These are phyloP conservation scores for Spodoptera littoralis DNA, from an alignment of 2,888 invertebrate genomes.

Conservation along the genomic window DNA sequence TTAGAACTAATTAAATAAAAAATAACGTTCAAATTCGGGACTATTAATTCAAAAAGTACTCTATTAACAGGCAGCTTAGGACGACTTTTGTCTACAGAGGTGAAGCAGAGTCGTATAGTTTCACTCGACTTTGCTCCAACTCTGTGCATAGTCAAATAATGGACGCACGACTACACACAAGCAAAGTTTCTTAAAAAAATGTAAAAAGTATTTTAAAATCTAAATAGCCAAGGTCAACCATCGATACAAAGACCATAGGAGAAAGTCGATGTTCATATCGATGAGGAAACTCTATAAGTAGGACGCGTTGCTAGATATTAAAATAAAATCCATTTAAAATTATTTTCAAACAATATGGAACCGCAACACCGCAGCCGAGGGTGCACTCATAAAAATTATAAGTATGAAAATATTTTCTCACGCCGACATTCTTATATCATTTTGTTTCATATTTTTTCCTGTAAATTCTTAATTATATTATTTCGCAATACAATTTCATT, in stretches of 20 bases:
- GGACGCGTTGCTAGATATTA: not conserved
- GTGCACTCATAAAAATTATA: too few relatives aligned
- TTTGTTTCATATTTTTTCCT: too few relatives aligned
- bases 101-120: too few relatives aligned
- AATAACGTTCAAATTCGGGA: conserved; percentile 8
- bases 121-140: too few relatives aligned
- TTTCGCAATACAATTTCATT: too few relatives aligned
- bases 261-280: not conserved
- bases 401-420: too few relatives aligned
- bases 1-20: conserved; percentile 3
- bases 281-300: not conserved
- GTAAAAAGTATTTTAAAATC: conserved; percentile 6
- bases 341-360: conserved; percentile 1
- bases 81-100: too few relatives aligned
- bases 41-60: conserved; percentile 10
- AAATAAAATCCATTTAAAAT: conserved; percentile 40
- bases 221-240: conserved; percentile 8
- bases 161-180: conserved; percentile 8
- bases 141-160: not conserved
- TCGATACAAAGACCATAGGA: not conserved
- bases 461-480: too few relatives aligned
- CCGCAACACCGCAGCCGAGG: too few relatives aligned
- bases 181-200: not conserved
- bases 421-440: too few relatives aligned
- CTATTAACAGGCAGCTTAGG: not conserved